Evolutionary conservation across 2,113 vertebrate genomes (phyloP), one percentile per base, ranked within the genome.

Genomic region (Lamprologus lemairii): DNA sequence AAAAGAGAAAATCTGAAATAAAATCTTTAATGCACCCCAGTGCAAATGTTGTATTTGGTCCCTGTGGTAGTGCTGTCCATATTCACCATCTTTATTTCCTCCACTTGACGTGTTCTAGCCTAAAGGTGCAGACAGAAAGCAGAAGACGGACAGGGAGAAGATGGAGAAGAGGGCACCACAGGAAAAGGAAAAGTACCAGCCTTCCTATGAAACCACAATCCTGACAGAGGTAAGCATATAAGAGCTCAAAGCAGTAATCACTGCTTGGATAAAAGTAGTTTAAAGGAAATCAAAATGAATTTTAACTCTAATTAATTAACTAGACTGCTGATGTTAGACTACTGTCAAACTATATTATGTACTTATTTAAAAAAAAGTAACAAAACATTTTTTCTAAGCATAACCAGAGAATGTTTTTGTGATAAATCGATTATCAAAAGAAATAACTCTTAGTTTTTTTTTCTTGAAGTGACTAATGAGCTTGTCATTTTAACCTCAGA

Each of bases 191-290:
- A 99, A 99, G 87, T 99, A 99, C 82, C 98, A 99, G 63, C 97
- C 98, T n/a, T 99, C 98, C 1, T 99, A 99, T 35, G 98, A 99
- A 92, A 99, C 98, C 6, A 99, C 98, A 1, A 99, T 99, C 83
- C 96, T 99, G 87, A 99, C 98, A 12, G 98, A 99, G 98, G 99
- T 98, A 19, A 84, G 93, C 54, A n/a, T 65, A 23, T 63, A 4
- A 6, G 19, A 7, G 7, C 35, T 37, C 3, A 71, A 19, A 31
- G 55, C 5, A 17, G 37, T 14, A 47, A 63, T 84, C 54, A 7
- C 7, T 82, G 49, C 40, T 14, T 79, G 19, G 28, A 35, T 79
- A 53, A 49, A 78, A 28, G 71, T 78, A 65, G 17, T 35, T 65
- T 35, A 49, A 54, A 10, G 13, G 6, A 5, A 75, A 85, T 26